Evolutionary conservation across 2,113 vertebrate species (phyloP).

Genomic region (Fulmarus glacialis): DNA sequence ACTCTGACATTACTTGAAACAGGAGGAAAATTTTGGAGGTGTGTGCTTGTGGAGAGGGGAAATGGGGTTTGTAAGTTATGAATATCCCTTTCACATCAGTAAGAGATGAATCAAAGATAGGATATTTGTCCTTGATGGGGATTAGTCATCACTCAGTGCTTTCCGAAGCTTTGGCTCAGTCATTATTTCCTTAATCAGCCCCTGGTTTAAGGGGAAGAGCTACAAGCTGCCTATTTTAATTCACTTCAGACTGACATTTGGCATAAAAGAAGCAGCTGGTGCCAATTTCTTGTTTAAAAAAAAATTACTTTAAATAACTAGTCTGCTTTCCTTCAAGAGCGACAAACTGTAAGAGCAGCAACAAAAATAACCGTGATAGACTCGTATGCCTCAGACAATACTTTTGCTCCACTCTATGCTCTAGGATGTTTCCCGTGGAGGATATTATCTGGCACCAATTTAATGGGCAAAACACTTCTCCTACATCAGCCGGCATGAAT

Average conservation of each 20-base stretch:
- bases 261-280: conserved; percentile 59
- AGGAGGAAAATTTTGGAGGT: neutral
- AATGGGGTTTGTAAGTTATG: neutral
- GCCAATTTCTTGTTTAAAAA: conserved; percentile 30
- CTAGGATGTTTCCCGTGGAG: neutral
- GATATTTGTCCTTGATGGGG: neutral
- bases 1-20: neutral
- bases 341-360: conserved; percentile 17
- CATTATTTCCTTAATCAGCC: conserved; percentile 42
- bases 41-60: neutral
- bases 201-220: conserved; percentile 39
- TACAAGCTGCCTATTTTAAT: conserved; percentile 38
- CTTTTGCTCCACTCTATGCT: neutral
- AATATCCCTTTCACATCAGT: neutral
- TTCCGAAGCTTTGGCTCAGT: neutral
- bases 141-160: conserved; percentile 34
- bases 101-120: conserved; percentile 31
- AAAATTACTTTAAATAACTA: conserved; percentile 56
- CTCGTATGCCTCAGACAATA: conserved; percentile 28
- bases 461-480: neutral
- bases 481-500: neutral
- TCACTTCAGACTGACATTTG: neutral
- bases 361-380: conserved; percentile 54
- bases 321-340: conserved; percentile 49
- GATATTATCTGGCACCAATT: neutral